Conservation (phyloP, 1,140 invertebrate genomes). For the Phenacoccus solenopsis region DNA sequence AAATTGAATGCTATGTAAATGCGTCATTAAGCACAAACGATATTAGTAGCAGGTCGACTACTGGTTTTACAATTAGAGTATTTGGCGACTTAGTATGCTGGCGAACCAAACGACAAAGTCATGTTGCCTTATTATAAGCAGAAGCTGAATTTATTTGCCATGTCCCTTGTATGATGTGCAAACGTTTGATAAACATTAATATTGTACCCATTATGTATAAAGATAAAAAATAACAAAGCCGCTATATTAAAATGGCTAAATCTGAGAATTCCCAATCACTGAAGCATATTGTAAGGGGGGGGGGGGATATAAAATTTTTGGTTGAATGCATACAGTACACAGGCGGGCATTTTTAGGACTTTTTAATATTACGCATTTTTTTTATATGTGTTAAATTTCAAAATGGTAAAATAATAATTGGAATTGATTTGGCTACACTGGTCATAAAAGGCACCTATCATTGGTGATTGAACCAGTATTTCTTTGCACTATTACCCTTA, state of each 20-base stretch:
- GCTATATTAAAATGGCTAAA: not conserved
- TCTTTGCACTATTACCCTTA: no score
- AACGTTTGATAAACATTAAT: not conserved
- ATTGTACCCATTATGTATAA: not conserved
- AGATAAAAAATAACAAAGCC: not conserved
- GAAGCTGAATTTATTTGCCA: slow-evolving; percentile 33
- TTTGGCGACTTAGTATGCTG: slow-evolving; percentile 28
- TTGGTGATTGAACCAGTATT: no score
- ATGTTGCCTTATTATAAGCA: slow-evolving; percentile 29
- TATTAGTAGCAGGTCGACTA: slow-evolving; percentile 23
- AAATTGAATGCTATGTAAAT: slow-evolving; percentile 23
- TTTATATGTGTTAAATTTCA: no score
- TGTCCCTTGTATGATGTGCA: slow-evolving; percentile 24
- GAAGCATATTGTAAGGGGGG: not conserved
- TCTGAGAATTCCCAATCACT: not conserved
- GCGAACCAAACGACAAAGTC: slow-evolving; percentile 29
- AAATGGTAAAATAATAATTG: no score
- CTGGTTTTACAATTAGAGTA: slow-evolving; percentile 25
- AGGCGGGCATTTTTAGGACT: no score
- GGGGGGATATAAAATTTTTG: no score
- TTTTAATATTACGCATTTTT: no score
- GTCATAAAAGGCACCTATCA: no score
- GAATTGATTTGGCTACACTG: no score
- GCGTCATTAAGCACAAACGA: slow-evolving; percentile 21
- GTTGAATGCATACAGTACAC: no score